These are phyloP conservation scores for Trachythela sp. DNA, from an alignment of 64 coral and sea anemone species.

Conservation along the genomic window DNA sequence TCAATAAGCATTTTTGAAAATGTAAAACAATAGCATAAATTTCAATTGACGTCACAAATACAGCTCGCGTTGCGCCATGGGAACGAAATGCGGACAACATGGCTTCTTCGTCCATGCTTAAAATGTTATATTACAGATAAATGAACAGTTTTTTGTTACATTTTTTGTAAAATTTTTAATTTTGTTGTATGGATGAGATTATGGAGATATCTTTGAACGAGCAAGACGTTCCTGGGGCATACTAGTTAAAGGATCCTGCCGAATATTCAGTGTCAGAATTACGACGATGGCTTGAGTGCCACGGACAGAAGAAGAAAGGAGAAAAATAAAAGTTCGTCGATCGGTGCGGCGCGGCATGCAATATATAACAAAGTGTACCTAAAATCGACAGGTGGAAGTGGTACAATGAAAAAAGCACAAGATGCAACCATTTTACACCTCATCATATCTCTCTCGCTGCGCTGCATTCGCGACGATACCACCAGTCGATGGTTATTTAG, in stretches of 20 bases:
- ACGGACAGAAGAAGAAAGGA: conserved; percentile 45
- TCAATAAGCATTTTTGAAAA: too few relatives aligned
- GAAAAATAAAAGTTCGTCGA: not conserved
- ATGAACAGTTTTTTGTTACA: too few relatives aligned
- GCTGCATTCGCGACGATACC: not conserved
- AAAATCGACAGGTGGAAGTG: conserved; percentile 32
- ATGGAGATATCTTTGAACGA: conserved; percentile 2
- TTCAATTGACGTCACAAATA: too few relatives aligned
- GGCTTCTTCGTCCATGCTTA: too few relatives aligned
- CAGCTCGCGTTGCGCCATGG: too few relatives aligned
- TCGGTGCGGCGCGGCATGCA: conserved; percentile 26
- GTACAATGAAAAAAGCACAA: conserved; percentile 32
- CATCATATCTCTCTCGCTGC: not conserved
- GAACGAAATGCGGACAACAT: too few relatives aligned
- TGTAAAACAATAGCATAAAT: too few relatives aligned
- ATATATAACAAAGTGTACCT: conserved; percentile 23
- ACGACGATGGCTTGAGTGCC: conserved; percentile 25
- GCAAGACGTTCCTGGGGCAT: conserved; percentile 40
- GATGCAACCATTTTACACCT: too few relatives aligned
- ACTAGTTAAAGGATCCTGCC: conserved; percentile 25
- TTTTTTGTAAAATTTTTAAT: too few relatives aligned
- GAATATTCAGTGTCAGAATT: conserved; percentile 36
- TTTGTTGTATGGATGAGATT: not conserved
- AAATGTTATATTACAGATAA: too few relatives aligned
- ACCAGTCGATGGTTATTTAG: not conserved